Conservation (phyloP, 2,797 vertebrate species). For the Hemitrygon akajei region DNA sequence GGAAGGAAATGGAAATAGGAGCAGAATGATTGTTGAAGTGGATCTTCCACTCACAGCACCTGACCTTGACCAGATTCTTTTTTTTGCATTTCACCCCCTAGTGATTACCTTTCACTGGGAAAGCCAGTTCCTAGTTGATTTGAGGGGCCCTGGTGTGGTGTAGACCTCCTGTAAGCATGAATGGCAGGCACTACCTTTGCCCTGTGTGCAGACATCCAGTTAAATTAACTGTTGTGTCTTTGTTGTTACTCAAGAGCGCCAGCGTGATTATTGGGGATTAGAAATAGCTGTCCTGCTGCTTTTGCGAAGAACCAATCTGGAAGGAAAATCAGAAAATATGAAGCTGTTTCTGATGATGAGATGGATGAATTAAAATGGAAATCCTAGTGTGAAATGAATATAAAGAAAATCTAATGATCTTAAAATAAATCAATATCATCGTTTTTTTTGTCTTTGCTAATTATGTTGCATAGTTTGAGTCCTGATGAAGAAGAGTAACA, state of each 20-base stretch:
- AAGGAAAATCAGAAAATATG: neutral
- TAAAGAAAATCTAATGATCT: neutral
- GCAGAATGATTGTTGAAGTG: neutral
- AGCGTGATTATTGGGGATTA: neutral
- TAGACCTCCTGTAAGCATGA: no score
- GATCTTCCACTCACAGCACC: no score
- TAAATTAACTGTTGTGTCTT: no score
- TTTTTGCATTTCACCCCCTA: no score
- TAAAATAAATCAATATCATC: neutral
- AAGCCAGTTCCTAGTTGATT: no score
- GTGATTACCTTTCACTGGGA: no score
- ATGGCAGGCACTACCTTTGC: no score
- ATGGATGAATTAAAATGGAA: neutral
- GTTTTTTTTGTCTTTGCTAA: neutral
- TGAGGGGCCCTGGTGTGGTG: no score
- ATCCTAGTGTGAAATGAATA: neutral
- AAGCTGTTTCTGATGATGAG: neutral
- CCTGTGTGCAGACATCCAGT: no score
- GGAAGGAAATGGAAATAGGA: neutral
- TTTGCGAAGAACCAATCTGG: neutral
- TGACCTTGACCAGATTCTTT: no score
- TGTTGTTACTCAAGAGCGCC: neutral
- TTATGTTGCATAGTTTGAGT: neutral
- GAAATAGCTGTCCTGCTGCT: neutral
- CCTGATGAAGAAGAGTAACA: no score